phyloP scores from a whole-genome alignment of 1,140 invertebrate genomes.

The Procambarus clarkii region DNA sequence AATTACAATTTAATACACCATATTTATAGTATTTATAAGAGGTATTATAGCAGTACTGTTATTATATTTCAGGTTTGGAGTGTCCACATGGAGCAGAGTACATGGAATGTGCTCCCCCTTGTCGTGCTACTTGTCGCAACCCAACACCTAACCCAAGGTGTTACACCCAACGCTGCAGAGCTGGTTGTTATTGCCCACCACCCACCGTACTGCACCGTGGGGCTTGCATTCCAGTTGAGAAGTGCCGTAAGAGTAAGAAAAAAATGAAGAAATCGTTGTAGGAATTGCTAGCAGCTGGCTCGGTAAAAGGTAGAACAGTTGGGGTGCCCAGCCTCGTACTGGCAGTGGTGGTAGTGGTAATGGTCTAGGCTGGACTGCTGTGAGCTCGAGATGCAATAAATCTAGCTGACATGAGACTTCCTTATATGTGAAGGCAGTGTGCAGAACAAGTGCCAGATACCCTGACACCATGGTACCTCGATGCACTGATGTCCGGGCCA shows the following conservation, averaged over 20 bases:
- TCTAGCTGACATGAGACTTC: not conserved
- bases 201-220: constrained; percentile 84
- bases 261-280: constrained; percentile 53
- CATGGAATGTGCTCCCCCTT: constrained; percentile 69
- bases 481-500: not conserved
- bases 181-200: constrained; percentile 90
- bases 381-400: not conserved
- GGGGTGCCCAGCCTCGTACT: constrained; percentile 11
- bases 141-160: constrained; percentile 66
- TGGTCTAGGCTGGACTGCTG: not conserved
- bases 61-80: constrained; percentile 50
- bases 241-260: constrained; percentile 82
- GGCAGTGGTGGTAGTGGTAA: constrained; percentile 29
- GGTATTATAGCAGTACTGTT: not conserved
- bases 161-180: constrained; percentile 80
- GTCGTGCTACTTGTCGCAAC: constrained; percentile 69
- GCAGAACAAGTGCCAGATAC: not conserved
- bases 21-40: no score
- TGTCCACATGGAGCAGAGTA: constrained; percentile 69
- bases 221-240: constrained; percentile 82
- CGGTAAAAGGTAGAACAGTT: constrained; percentile 12
- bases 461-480: not conserved
- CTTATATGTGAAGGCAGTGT: not conserved
- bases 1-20: no score
- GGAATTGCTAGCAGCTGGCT: constrained; percentile 27